Percentiles rank a stretch among this genome's conserved stretches.
These are phyloP conservation scores for Bombus balteatus DNA, from an alignment of 1,140 invertebrate species.

Conservation along the genomic window DNA sequence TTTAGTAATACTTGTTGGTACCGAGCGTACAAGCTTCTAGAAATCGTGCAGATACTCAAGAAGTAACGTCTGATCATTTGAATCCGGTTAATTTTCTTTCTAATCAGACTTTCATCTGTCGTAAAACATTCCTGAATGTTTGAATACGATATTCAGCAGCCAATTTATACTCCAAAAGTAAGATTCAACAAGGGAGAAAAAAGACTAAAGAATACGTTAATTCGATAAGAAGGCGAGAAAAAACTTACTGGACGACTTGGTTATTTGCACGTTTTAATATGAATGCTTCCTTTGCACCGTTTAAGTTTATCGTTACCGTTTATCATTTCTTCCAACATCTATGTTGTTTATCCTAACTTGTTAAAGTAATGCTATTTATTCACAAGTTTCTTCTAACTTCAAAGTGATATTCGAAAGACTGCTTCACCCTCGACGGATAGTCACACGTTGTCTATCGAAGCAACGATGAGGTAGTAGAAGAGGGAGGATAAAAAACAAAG, in stretches of 20 bases:
- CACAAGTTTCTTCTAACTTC: background rate
- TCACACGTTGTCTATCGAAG: background rate
- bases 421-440: background rate
- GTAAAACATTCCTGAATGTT: background rate
- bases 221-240: background rate
- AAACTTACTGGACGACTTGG: background rate
- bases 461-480: slow-evolving; percentile 3
- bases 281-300: background rate
- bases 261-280: background rate
- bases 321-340: background rate
- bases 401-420: slow-evolving; percentile 31
- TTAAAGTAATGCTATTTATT: background rate
- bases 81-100: slow-evolving; percentile 4
- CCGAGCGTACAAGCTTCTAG: slow-evolving; percentile 34
- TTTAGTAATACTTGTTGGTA: slow-evolving; percentile 60
- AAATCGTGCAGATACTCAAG: slow-evolving; percentile 2
- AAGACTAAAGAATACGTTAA: background rate
- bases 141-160: background rate
- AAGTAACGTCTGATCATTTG: background rate
- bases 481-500: slow-evolving; percentile 5
- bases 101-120: background rate
- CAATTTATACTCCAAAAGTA: background rate
- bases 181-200: background rate
- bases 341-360: background rate
- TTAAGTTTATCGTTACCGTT: background rate